Evolutionary conservation across 2,113 vertebrate species (phyloP).

Genomic region (mouse (Mus musculus)): GRCm39 chr16:28901001-28901500

Average conservation of each 20-base stretch:
- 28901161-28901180: background rate
- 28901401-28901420: background rate
- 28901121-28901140: background rate
- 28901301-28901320: background rate
- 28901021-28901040: background rate
- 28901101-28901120: background rate
- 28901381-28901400: background rate
- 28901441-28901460: background rate
- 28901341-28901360: background rate
- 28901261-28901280: background rate
- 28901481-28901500: background rate
- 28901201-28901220: background rate
- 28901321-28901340: background rate
- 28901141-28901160: background rate
- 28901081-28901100: background rate
- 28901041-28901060: background rate
- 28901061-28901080: background rate
- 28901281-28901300: background rate
- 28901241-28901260: too few species aligned
- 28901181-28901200: background rate
- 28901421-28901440: too few species aligned
- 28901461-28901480: background rate
- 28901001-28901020: background rate
- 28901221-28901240: background rate
- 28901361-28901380: background rate